Base-by-base conservation (phyloP, 1,140 invertebrate genomes). In the Drosophila saltans region DNA sequence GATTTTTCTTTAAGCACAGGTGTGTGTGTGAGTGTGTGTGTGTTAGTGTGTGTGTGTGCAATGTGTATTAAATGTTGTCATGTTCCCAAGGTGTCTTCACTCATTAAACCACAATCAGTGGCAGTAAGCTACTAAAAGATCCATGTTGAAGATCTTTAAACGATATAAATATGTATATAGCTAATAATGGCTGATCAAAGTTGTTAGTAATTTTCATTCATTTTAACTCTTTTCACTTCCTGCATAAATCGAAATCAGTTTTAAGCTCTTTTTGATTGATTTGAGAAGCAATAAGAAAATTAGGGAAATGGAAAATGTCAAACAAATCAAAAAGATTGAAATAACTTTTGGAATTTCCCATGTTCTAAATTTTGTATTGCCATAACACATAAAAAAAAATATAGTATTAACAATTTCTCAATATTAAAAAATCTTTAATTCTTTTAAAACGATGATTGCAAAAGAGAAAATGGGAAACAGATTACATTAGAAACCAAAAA, bases 261-360 rank as follows among this genome's bases (percentile, higher is more conserved):
- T 52, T 52, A 52, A 52, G 45, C 45, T 52, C 45, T 52, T 52
- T 52, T 52, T 52, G 45, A 52, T 52, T 52, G 45, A 52, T 52
- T 52, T 52, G 45, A 52, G 45, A 26, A 24, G 45, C 45, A 48
- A 48, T 48, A 24, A 21, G 16, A 48, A 48, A 48, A 48, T 48
- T 36, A 7, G 33, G 33, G 33, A 52, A 52, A 52, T 52, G 45
- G 45, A 52, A 52, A 52, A 52, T 52, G 45, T 10, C 10, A 10
- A 3, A 52, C 21, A 24, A 52, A 26, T 43, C 16, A 16, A 16
- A 16, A 16, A 16, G 16, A 43, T 9, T 3, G 10, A 43, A 43
- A 26, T 9, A 43, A 43, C 10, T 9, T 26, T 3, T 26, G 21
- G 45, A 21, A 8, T 52, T 43, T 52, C 45, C 21, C 45, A 52